Conservation (phyloP, 2,113 vertebrate genomes). For the Onychostruthus taczanowskii region DNA sequence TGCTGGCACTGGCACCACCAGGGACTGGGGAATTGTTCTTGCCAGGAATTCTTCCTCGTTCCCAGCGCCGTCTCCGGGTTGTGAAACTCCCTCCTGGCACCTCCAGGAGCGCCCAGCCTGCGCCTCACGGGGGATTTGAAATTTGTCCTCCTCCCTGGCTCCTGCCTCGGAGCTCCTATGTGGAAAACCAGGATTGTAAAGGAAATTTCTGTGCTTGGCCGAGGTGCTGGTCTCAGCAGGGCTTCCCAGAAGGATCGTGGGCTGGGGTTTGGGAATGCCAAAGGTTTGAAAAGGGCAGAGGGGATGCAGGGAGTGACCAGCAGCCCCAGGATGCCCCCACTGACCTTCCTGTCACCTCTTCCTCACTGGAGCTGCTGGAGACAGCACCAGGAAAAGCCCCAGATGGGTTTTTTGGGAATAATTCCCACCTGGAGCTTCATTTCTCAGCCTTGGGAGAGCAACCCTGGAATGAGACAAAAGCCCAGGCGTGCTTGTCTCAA, state of each 20-base stretch:
- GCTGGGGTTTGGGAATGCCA: neutral
- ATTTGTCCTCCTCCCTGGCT: neutral
- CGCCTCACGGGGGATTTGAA: fast-evolving
- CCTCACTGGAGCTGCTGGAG: neutral
- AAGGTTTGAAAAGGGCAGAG: neutral
- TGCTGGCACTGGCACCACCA: neutral
- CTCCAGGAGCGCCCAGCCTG: neutral
- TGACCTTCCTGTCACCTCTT: neutral
- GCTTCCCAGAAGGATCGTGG: neutral
- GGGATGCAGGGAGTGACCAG: neutral
- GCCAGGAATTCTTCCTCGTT: neutral
- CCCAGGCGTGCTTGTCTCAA: neutral
- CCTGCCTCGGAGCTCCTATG: fast-evolving
- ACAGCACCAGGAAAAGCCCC: neutral
- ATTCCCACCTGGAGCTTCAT: too few relatives aligned
- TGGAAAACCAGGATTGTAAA: fast-evolving
- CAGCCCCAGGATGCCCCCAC: neutral
- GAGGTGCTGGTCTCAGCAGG: neutral
- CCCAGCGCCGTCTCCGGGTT: fast-evolving
- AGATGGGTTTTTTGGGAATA: neutral
- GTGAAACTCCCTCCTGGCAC: neutral
- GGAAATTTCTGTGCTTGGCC: too few relatives aligned
- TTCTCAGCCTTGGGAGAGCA: neutral
- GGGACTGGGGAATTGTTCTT: neutral
- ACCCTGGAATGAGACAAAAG: neutral